Evolutionary conservation across 2,888 invertebrate species (phyloP).

Genomic region (Autographa gamma): DNA sequence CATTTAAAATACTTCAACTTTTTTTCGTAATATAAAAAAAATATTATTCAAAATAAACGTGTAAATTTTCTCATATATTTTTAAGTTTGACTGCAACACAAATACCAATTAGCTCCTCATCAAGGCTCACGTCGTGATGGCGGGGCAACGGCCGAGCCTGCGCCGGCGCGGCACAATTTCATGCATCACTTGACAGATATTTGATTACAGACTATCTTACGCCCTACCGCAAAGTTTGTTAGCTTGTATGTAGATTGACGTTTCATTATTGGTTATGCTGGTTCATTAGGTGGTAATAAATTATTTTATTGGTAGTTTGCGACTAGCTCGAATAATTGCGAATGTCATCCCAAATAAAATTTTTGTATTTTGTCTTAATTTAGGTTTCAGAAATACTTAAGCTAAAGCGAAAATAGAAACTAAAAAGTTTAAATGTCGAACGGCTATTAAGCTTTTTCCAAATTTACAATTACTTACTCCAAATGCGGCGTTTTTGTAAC

Average conservation of each 20-base stretch:
- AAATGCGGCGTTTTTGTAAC: too few relatives aligned
- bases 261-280: constrained; percentile 4
- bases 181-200: constrained; percentile 84
- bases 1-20: neutral
- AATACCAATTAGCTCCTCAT: constrained; percentile 52
- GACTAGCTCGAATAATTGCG: neutral
- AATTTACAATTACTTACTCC: too few relatives aligned
- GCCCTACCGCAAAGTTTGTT: constrained; percentile 66
- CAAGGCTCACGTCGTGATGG: constrained; percentile 63
- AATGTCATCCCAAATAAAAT: neutral
- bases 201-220: constrained; percentile 74
- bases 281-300: neutral
- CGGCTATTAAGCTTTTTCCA: too few relatives aligned
- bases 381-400: too few relatives aligned
- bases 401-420: too few relatives aligned
- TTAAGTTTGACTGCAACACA: constrained; percentile 12
- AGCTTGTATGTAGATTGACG: constrained; percentile 12
- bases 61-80: neutral
- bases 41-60: neutral
- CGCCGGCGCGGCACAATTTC: constrained; percentile 79
- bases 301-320: neutral
- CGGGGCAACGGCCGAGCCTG: constrained; percentile 74
- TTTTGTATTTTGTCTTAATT: too few relatives aligned
- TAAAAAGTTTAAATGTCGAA: too few relatives aligned
- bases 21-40: neutral